Evolutionary conservation across 2,113 vertebrate genomes (phyloP).

Genomic region (Casuarius casuarius): DNA sequence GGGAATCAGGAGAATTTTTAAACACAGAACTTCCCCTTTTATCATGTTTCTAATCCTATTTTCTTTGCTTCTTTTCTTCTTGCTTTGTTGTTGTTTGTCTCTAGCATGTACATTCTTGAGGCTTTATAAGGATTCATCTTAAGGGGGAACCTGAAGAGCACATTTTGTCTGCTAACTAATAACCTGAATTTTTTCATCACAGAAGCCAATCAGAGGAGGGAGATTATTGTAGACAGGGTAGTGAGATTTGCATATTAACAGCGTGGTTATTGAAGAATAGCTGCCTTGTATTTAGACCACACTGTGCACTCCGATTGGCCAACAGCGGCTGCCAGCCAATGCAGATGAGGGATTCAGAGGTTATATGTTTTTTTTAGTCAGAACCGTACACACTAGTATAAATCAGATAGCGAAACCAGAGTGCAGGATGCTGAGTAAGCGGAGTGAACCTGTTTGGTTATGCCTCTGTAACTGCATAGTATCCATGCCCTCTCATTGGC

Average conservation of each 20-base stretch:
- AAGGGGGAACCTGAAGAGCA: not conserved
- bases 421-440: not conserved
- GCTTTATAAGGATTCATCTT: not conserved
- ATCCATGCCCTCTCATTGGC: not conserved
- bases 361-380: not conserved
- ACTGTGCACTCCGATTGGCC: not conserved
- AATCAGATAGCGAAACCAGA: not conserved
- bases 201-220: not conserved
- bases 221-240: not conserved
- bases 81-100: conserved; percentile 1
- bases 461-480: rapidly evolving
- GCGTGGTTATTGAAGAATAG: conserved; percentile 1
- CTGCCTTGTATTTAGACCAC: not conserved
- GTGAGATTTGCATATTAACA: conserved; percentile 66
- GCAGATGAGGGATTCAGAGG: conserved; percentile 20
- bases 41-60: conserved; percentile 16
- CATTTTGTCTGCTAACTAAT: conserved; percentile 21
- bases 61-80: conserved; percentile 13
- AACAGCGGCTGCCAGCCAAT: not conserved
- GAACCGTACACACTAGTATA: not conserved
- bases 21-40: not conserved
- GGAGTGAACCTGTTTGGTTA: not conserved
- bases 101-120: not conserved
- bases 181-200: conserved; percentile 35
- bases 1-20: not conserved